Conservation (phyloP, 1,140 invertebrate species). For the Lepidurus arcticus region DNA sequence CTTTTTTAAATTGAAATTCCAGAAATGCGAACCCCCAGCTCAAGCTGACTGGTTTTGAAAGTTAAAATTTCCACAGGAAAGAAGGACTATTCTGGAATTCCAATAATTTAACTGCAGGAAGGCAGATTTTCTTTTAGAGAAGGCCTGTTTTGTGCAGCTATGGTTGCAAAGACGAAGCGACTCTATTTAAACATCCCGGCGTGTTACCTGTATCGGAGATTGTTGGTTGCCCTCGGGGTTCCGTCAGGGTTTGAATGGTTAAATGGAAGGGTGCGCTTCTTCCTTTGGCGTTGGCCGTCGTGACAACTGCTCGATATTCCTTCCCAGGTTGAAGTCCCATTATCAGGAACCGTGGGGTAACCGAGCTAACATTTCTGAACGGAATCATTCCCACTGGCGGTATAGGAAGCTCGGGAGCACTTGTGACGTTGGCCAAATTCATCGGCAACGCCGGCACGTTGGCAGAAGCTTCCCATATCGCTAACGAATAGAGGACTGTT, state of each 20-base stretch:
- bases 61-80: no score
- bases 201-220: conserved; percentile 25
- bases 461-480: conserved; percentile 5
- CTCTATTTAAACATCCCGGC: neutral
- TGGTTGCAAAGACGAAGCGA: no score
- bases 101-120: no score
- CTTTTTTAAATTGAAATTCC: no score
- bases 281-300: conserved; percentile 24
- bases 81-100: no score
- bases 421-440: neutral
- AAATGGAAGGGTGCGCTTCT: conserved; percentile 16
- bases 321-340: conserved; percentile 13
- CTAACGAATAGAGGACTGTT: neutral
- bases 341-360: conserved; percentile 20
- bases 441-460: neutral
- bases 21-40: no score
- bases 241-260: conserved; percentile 20
- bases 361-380: conserved; percentile 24
- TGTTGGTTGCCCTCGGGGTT: conserved; percentile 26
- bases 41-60: no score
- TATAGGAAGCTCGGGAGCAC: neutral
- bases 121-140: no score
- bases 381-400: neutral
- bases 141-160: no score
- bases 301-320: conserved; percentile 15